Evolutionary conservation across 2,888 invertebrate species (phyloP).

Genomic region (Ptilodon capucinus): DNA sequence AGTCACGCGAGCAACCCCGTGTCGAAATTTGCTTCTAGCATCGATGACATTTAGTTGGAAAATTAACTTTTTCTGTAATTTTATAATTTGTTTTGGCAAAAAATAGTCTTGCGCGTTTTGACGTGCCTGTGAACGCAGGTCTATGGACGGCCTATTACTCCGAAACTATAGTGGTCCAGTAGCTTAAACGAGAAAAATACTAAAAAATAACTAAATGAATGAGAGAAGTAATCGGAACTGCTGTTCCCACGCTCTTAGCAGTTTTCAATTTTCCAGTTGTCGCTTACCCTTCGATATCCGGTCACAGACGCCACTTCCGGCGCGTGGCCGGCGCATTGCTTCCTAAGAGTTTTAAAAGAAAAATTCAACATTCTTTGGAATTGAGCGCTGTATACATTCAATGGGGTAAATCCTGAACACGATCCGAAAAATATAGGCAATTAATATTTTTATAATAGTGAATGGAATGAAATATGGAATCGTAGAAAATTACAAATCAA

Average conservation of each 20-base stretch:
- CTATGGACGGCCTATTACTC: too few species aligned
- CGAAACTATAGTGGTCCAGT: too few species aligned
- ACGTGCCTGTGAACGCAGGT: too few species aligned
- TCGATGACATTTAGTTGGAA: too few species aligned
- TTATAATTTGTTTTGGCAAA: too few species aligned
- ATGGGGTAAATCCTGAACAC: slow-evolving; percentile 16
- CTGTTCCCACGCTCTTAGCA: slow-evolving; percentile 25
- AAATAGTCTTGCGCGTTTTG: too few species aligned
- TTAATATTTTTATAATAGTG: neutral
- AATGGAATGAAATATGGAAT: neutral
- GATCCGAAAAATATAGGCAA: slow-evolving; percentile 8
- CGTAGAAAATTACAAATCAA: neutral
- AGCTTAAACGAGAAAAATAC: too few species aligned
- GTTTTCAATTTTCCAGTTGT: slow-evolving; percentile 29
- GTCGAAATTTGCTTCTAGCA: too few species aligned
- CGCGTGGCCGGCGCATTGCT: slow-evolving; percentile 20
- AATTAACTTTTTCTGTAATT: too few species aligned
- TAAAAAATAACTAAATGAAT: slow-evolving; percentile 9
- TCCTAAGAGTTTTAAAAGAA: slow-evolving; percentile 24
- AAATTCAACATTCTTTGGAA: slow-evolving; percentile 30
- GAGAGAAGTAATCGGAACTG: slow-evolving; percentile 18
- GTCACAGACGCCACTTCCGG: slow-evolving; percentile 36
- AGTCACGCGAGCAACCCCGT: too few species aligned
- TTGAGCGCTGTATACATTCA: slow-evolving; percentile 15
- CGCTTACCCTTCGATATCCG: slow-evolving; percentile 49